Evolutionary conservation across 2,888 invertebrate genomes (phyloP), one percentile per base, ranked within the genome.

Genomic region (Abscondita cerata): DNA sequence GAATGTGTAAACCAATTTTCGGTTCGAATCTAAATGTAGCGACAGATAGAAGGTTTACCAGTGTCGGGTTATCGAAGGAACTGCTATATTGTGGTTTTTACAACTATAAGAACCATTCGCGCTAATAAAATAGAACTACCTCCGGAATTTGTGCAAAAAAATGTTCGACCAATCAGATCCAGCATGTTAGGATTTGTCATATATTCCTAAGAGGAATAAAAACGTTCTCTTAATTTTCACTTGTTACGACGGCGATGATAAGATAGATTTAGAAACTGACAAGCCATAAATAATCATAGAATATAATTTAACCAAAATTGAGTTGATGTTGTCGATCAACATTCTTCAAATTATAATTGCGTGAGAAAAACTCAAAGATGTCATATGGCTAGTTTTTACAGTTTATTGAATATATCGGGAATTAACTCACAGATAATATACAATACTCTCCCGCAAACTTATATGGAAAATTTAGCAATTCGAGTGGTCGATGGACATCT

Each of bases 391-490:
- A 11, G 2, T 12, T 19, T 18, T 41, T 41, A 46, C 18, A 19
- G 20, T 46, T 4, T 46, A 2, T 18, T 9, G 19, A 46, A 46
- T 19, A 46, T 46, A 46, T 16, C 46, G n/a, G 46, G 11, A 19
- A 46, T 19, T 16, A 46, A 46, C n/a, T n/a, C 46, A 8, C 41
- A 41, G 15, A 9, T 41, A 9, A 41, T 16, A 41, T 13, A 13
- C 13, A 15, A 12, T 16, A 25, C 6, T 25, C 25, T 25, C 4
- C 25, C 4, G 25, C 41, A 13, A 36, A 36, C n/a, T 9, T 12
- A 12, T 48, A 13, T 48, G 12, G 25, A 48, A 48, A 25, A 48
- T 48, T 19, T 48, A 48, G 25, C 47, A 20, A 25, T 48, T 13
- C 9, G 31, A 1, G 9, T 48, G 25, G 25, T 48, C 6, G 25